Base-by-base conservation (phyloP, 2,888 invertebrate genomes). In the Rhodophaea formosa region DNA sequence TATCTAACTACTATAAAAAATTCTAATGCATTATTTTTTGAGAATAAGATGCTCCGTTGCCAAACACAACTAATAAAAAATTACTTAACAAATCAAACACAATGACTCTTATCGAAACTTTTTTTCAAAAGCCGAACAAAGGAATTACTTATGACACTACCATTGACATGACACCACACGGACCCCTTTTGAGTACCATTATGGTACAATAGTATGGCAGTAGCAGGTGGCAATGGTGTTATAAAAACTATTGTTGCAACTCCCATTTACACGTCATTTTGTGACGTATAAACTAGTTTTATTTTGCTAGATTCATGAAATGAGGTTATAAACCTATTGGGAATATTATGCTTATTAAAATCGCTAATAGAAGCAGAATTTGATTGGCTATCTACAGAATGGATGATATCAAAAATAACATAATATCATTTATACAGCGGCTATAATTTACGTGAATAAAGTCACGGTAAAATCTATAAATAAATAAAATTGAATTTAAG, bases 161-260 rank as follows among this genome's bases (percentile, higher is more conserved):
- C 53, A 23, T 14, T 29, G 44, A 49, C 49, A 44, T 51, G 7
- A 32, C 39, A 56, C 61, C 54, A 58, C 61, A 49, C 49, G 12
- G n/a, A 51, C n/a, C 51, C 51, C 51, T 35, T 51, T 16, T 12
- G 35, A 51, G 15, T 17, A 17, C 16, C 39, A 16, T 39, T 15
- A 35, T 35, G 35, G 35, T 35, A 35, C 35, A 39, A 39, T 17
- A 16, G 17, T 17, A 2, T 1, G 35, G 35, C 16, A 35, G 16
- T 39, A 51, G 51, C 51, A 35, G 51, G 51, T 51, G 51, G 16
- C 16, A 30, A 8, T 10, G 7, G 17, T 35, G 35, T 15, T 17
- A 35, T 30, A 51, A 51, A 51, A 14, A 35, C 16, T 16, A 51
- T 51, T 51, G 49, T 35, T 35, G 8, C 16, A 0, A 6, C 15